Percentiles rank a stretch among this genome's conserved stretches.
Evolutionary conservation across 2,888 invertebrate genomes (phyloP).

Genomic region (Metalampra italica): DNA sequence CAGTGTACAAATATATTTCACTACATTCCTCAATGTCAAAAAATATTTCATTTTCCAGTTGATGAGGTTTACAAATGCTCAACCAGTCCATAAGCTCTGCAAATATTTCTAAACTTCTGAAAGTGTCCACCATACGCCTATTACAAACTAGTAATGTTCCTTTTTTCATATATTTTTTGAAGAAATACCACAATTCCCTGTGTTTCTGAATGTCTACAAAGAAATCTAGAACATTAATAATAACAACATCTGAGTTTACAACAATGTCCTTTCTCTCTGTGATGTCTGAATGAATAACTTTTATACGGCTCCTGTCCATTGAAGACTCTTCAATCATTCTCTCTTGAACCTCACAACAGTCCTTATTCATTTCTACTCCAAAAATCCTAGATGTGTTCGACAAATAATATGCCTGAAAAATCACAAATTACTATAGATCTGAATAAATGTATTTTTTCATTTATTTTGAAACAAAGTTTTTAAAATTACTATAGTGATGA

Average conservation of each 20-base stretch:
- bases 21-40: slow-evolving; percentile 60
- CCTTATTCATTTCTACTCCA: slow-evolving; percentile 84
- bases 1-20: slow-evolving; percentile 60
- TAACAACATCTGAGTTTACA: slow-evolving; percentile 76
- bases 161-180: slow-evolving; percentile 72
- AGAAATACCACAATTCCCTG: slow-evolving; percentile 79
- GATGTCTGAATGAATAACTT: slow-evolving; percentile 79
- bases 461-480: too few species aligned
- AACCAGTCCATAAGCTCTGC: slow-evolving; percentile 73
- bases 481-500: too few species aligned
- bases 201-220: slow-evolving; percentile 80
- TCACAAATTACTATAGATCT: too few species aligned
- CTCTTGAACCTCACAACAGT: slow-evolving; percentile 80
- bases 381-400: slow-evolving; percentile 78
- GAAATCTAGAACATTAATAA: slow-evolving; percentile 85
- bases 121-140: slow-evolving; percentile 76
- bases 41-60: slow-evolving; percentile 63
- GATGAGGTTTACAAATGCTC: slow-evolving; percentile 55
- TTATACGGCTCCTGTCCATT: slow-evolving; percentile 68
- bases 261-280: slow-evolving; percentile 75
- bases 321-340: slow-evolving; percentile 74
- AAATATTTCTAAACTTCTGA: slow-evolving; percentile 63
- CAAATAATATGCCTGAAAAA: slow-evolving; percentile 79
- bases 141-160: slow-evolving; percentile 79
- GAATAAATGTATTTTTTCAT: too few species aligned